Conservation (phyloP, 2,888 invertebrate genomes). For the Leucophenga montana region DNA sequence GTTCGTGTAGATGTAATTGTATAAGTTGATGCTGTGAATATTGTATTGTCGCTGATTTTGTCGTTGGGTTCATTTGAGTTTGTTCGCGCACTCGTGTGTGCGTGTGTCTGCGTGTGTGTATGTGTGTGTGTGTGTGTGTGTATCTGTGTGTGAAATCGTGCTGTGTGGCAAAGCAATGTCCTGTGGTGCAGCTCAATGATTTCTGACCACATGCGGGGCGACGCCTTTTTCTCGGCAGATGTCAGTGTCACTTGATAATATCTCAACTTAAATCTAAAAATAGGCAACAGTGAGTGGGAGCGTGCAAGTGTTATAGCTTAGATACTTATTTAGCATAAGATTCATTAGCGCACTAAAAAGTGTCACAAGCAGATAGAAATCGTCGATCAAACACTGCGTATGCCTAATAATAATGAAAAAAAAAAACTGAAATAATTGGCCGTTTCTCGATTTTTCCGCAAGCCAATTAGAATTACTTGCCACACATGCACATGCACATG, state of each 20-base stretch:
- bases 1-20: background rate
- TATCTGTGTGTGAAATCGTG: background rate
- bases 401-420: background rate
- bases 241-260: background rate
- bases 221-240: background rate
- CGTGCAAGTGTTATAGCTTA: background rate
- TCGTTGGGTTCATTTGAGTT: background rate
- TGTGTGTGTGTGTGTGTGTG: background rate
- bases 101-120: background rate
- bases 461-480: no score
- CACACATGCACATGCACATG: no score
- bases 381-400: background rate
- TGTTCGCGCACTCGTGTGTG: background rate
- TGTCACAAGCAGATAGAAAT: constrained; percentile 18
- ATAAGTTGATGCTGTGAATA: background rate
- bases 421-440: no score
- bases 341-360: constrained; percentile 2
- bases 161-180: constrained; percentile 13
- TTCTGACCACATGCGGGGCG: constrained; percentile 18
- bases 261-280: background rate
- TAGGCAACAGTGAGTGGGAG: background rate
- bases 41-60: constrained; percentile 1
- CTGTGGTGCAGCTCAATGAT: constrained; percentile 14
- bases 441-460: no score
- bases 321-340: background rate